A percentile compares a stretch with the other conserved stretches of the same genome.
Conservation (phyloP, 2,113 vertebrate genomes). For the Chloropsis cyanopogon region DNA sequence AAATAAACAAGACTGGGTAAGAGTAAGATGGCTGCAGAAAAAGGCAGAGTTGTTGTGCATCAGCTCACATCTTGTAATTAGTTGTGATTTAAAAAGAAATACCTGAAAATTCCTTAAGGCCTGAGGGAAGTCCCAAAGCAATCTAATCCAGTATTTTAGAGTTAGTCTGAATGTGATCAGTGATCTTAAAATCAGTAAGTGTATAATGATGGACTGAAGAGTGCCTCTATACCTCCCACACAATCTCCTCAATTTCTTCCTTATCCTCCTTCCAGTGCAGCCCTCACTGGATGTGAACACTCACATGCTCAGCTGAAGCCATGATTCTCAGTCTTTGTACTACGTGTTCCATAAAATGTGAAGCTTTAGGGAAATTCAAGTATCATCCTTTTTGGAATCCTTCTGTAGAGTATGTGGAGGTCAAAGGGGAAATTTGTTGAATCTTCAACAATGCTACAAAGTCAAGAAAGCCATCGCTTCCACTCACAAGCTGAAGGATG, state of each 20-base stretch:
- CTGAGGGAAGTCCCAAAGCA: not conserved
- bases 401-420: not conserved
- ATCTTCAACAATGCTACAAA: not conserved
- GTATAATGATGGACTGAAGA: not conserved
- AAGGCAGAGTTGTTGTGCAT: not conserved
- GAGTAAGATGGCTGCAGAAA: not conserved
- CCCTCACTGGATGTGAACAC: not conserved
- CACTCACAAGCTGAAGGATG: not conserved
- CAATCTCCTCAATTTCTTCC: not conserved
- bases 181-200: not conserved
- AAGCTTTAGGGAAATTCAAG: not conserved
- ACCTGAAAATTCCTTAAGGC: not conserved
- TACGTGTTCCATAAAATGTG: not conserved
- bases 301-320: not conserved
- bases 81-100: not conserved
- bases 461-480: not conserved
- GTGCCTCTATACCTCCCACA: not conserved
- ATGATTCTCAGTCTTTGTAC: not conserved
- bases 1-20: slow-evolving; percentile 12
- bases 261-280: not conserved
- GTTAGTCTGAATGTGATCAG: not conserved
- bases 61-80: not conserved
- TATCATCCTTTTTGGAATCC: not conserved
- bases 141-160: not conserved
- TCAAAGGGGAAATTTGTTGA: not conserved